Base-by-base conservation (phyloP, 2,888 invertebrate genomes). In the Nemoura dubitans region DNA sequence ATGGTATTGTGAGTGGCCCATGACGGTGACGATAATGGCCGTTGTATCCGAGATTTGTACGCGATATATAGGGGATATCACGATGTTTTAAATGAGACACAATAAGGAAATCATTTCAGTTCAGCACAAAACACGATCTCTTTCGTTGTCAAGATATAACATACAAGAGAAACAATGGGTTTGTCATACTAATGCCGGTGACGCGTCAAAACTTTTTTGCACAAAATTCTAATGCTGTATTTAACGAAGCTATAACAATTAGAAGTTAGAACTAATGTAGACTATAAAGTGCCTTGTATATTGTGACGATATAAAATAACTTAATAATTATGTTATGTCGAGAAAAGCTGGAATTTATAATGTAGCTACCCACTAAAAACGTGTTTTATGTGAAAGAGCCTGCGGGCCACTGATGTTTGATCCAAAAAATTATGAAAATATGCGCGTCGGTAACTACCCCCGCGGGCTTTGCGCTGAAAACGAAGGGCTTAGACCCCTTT, bases 401-500 rank as follows among this genome's bases (percentile, higher is more conserved):
- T n/a, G 28, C 26, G 28, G 78, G 26, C 26, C 2, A 14, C 6
- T 2, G 2, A 1, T 59, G 59, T 59, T 59, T 59, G 59, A 59
- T 59, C 59, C 59, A 21, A 59, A 59, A 59, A 59, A 59, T 16
- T 59, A 16, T 59, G 21, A 59, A 59, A 59, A 59, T 59, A 59
- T 59, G 14, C 59, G 59, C 59, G 16, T 1, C 16, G 59, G 36
- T 36, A 6, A 6, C 10, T 21, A 21, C 16, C 16, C 59, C 21
- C 16, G 59, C 10, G 59, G 59, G 59, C 59, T 3, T 59, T 14
- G 14, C 16, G 59, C 59, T 16, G 59, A 59, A 59, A 21, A 59
- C 59, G 59, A 78, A 10, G 78, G 10, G 14, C 28, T 78, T 26
- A 78, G 25, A 78, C 78, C 78, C 78, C 25, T 78, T 78, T 78